A percentile compares a stretch with the other conserved stretches of the same genome.
phyloP scores from a whole-genome alignment of 2,113 vertebrate species.

The Podocnemis expansa region DNA sequence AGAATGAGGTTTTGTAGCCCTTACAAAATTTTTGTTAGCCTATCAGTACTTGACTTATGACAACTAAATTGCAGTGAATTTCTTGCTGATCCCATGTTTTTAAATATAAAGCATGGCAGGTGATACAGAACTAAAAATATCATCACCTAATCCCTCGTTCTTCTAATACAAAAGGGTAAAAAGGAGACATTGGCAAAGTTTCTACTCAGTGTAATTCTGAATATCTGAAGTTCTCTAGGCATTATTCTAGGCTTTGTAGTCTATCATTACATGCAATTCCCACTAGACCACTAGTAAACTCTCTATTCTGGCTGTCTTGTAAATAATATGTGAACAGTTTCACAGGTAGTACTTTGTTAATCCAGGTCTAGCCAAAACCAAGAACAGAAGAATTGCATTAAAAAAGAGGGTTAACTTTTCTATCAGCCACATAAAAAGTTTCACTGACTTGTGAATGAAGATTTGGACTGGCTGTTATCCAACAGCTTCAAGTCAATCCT shows the following conservation, averaged over 20 bases:
- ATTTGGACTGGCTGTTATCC: not conserved
- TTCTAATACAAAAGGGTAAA: not conserved
- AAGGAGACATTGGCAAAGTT: not conserved
- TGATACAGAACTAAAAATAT: not conserved
- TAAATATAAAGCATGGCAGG: not conserved
- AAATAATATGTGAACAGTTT: not conserved
- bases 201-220: not conserved
- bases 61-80: not conserved
- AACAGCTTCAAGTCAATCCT: constrained; percentile 6
- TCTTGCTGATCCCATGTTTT: not conserved
- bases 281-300: constrained; percentile 31
- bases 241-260: constrained; percentile 29
- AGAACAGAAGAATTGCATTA: not conserved
- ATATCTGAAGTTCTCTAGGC: not conserved
- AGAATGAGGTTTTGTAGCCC: not conserved
- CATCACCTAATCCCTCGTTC: not conserved
- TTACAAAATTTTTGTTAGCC: not conserved
- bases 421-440: not conserved
- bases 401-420: not conserved
- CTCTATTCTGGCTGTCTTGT: constrained; percentile 49
- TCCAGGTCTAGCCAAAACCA: constrained; percentile 46
- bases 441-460: constrained; percentile 4
- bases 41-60: not conserved
- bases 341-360: not conserved
- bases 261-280: constrained; percentile 3